phyloP scores from a whole-genome alignment of 2,113 vertebrate genomes.

The Oceanites oceanicus region DNA sequence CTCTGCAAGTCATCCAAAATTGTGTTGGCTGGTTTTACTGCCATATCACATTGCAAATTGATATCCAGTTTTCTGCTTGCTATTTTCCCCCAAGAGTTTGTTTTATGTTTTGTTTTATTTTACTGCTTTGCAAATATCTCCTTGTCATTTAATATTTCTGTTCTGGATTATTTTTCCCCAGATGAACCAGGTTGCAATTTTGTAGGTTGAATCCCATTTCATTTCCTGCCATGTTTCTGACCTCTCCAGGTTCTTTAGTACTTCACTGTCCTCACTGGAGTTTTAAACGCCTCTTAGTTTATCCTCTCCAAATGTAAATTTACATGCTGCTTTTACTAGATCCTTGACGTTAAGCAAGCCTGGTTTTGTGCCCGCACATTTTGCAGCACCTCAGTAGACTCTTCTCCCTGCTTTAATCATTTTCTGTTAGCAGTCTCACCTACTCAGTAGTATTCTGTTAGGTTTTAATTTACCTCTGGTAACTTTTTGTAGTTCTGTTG shows the following conservation, averaged over 20 bases:
- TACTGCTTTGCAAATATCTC: not conserved
- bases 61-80: not conserved
- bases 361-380: not conserved
- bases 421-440: not conserved
- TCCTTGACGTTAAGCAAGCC: not conserved
- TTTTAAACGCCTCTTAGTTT: not conserved
- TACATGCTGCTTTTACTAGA: not conserved
- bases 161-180: slow-evolving; percentile 9
- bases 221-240: slow-evolving; percentile 24
- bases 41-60: not conserved
- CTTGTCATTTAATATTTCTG: not conserved
- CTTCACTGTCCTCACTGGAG: not conserved
- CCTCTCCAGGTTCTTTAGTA: not conserved
- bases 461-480: not conserved
- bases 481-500: not conserved
- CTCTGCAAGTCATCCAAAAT: not conserved
- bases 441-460: not conserved
- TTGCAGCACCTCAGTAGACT: not conserved
- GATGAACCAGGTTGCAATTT: not conserved
- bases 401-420: not conserved
- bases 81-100: not conserved
- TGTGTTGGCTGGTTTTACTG: not conserved
- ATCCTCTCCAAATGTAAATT: not conserved
- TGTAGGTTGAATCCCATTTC: not conserved
- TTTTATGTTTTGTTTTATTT: not conserved